A percentile compares a stretch with the other conserved stretches of the same genome.
phyloP scores from a whole-genome alignment of 35 echinoderm and acorn worm genomes.

The Strongylocentrotus purpuratus region DNA sequence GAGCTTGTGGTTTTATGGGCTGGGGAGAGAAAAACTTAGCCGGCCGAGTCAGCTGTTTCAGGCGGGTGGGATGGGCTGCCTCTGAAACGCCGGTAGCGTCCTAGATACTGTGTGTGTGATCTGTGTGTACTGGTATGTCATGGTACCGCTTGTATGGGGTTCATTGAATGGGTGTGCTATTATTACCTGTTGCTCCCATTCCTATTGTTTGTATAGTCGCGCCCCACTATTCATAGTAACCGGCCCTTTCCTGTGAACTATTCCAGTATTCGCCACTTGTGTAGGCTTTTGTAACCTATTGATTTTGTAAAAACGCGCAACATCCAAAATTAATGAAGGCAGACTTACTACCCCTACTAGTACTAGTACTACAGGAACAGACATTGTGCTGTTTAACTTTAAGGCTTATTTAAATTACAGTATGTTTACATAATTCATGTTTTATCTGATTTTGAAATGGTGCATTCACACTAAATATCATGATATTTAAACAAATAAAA shows the following conservation, averaged over 20 bases:
- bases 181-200: background rate
- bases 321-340: too few relatives aligned
- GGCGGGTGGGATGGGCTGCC: slow-evolving; percentile 4
- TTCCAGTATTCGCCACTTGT: background rate
- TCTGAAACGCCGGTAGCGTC: background rate
- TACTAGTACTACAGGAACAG: too few relatives aligned
- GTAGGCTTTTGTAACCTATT: too few relatives aligned
- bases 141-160: background rate
- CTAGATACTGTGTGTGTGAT: background rate
- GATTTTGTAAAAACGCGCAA: too few relatives aligned
- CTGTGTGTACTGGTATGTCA: background rate
- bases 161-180: background rate
- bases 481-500: too few relatives aligned
- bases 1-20: background rate
- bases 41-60: background rate
- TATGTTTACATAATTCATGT: too few relatives aligned
- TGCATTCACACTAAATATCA: too few relatives aligned
- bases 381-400: too few relatives aligned
- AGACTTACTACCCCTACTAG: too few relatives aligned
- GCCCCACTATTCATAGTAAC: background rate
- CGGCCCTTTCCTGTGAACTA: background rate
- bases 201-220: background rate
- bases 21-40: background rate
- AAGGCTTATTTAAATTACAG: too few relatives aligned
- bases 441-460: too few relatives aligned